Percentiles rank a stretch among this genome's conserved stretches.
These are phyloP conservation scores for Leptestheria dahalacensis DNA, from an alignment of 1,140 invertebrate species.

Conservation along the genomic window DNA sequence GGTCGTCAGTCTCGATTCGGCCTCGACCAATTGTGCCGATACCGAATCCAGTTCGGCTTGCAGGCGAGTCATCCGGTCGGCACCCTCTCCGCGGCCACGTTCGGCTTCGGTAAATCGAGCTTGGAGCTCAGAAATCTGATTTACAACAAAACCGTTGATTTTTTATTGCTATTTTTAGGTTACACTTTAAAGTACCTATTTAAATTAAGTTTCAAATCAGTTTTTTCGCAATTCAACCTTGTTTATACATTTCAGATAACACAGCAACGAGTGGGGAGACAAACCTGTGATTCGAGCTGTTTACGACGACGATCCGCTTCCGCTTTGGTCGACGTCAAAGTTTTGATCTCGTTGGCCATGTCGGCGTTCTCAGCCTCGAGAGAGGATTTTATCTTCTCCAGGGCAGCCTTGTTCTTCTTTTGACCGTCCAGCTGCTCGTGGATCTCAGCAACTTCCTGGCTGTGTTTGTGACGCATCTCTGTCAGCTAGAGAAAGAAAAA, in stretches of 20 bases:
- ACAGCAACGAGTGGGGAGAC: too few species aligned
- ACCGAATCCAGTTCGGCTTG: constrained; percentile 39
- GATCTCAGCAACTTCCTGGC: constrained; percentile 63
- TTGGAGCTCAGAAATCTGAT: constrained; percentile 10
- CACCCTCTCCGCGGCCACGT: constrained; percentile 42
- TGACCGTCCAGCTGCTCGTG: constrained; percentile 83
- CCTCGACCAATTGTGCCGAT: constrained; percentile 62
- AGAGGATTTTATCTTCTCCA: constrained; percentile 76
- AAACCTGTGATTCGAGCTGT: constrained; percentile 68
- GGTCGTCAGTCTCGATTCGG: constrained; percentile 54
- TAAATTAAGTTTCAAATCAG: too few species aligned
- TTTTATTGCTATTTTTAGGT: too few species aligned
- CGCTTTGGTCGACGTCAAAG: constrained; percentile 57
- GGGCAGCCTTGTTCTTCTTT: constrained; percentile 62
- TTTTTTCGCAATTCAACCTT: too few species aligned
- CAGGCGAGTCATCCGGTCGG: constrained; percentile 51
- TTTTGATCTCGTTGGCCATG: constrained; percentile 75
- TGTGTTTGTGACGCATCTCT: constrained; percentile 83
- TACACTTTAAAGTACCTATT: too few species aligned
- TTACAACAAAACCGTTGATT: not conserved
- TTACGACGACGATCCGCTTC: constrained; percentile 87
- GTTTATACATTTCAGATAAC: too few species aligned
- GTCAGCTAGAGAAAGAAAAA: not conserved
- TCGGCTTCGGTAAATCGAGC: constrained; percentile 12
- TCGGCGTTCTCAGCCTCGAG: constrained; percentile 90